Percentiles rank a stretch among this genome's conserved stretches.
These are phyloP conservation scores for Eunapius fragilis DNA, from an alignment of 37 sponge, comb jelly and placozoan species.

Conservation along the genomic window DNA sequence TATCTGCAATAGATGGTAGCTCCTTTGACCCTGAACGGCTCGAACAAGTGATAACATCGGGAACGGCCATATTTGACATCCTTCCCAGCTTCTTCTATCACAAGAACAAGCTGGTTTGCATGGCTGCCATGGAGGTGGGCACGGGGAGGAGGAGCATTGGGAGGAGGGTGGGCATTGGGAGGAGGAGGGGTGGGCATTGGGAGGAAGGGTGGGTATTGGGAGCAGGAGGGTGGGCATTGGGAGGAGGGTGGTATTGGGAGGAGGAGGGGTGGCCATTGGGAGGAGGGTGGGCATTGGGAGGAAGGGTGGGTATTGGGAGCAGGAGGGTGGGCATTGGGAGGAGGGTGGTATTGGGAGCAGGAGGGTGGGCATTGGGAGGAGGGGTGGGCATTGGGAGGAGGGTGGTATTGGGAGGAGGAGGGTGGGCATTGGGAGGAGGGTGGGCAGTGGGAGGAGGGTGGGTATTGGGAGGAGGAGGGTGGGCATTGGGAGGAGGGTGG, in stretches of 20 bases:
- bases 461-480: no score
- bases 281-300: not conserved
- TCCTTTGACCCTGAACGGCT: constrained; percentile 48
- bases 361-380: no score
- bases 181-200: not conserved
- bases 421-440: no score
- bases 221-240: not conserved
- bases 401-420: no score
- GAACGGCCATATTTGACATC: constrained; percentile 90
- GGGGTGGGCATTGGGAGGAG: no score
- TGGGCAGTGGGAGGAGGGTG: no score
- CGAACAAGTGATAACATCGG: constrained; percentile 80
- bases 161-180: constrained; percentile 13
- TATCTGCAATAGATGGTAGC: constrained; percentile 70
- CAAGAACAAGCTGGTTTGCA: constrained; percentile 70
- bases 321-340: not conserved
- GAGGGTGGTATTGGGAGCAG: no score
- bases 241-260: not conserved
- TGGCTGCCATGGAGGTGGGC: constrained; percentile 74
- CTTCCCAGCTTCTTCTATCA: constrained; percentile 97
- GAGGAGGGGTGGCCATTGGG: not conserved
- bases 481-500: no score
- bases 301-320: not conserved
- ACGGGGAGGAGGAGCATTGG: constrained; percentile 80
- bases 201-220: not conserved